A percentile compares a stretch with the other conserved stretches of the same genome.
Conservation (phyloP, 2,888 invertebrate species). For the Dexiosoma caninum region DNA sequence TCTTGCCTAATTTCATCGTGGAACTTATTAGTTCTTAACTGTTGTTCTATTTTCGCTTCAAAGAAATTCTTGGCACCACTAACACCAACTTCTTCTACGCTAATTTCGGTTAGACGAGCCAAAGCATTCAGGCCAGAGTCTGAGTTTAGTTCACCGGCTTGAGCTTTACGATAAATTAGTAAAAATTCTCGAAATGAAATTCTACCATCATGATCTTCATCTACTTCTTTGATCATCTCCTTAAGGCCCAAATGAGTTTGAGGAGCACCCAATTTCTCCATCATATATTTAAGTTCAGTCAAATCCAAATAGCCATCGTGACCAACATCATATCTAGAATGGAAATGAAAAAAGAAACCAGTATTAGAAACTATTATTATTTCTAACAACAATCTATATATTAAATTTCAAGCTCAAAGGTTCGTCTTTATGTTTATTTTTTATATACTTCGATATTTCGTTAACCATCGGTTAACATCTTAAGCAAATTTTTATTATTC, state of each 20-base stretch:
- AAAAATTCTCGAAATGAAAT: slow-evolving; percentile 95
- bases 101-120: slow-evolving; percentile 92
- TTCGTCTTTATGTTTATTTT: too few species aligned
- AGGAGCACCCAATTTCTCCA: slow-evolving; percentile 96
- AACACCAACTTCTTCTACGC: slow-evolving; percentile 96
- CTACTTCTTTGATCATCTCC: slow-evolving; percentile 95
- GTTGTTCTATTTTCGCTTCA: slow-evolving; percentile 95
- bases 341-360: too few species aligned
- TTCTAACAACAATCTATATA: too few species aligned
- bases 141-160: slow-evolving; percentile 91
- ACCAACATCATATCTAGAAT: slow-evolving; percentile 91
- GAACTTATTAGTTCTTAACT: slow-evolving; percentile 90
- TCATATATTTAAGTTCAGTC: slow-evolving; percentile 94
- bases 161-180: slow-evolving; percentile 90
- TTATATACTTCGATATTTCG: too few species aligned
- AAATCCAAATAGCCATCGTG: slow-evolving; percentile 93
- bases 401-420: too few species aligned
- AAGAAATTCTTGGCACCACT: slow-evolving; percentile 97
- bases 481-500: too few species aligned
- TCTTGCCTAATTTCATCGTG: slow-evolving; percentile 95
- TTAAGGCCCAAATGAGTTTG: slow-evolving; percentile 97
- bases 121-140: slow-evolving; percentile 92
- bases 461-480: too few species aligned
- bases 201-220: slow-evolving; percentile 89
- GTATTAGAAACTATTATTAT: too few species aligned